Percentiles rank a stretch among this genome's conserved stretches.
phyloP scores from a whole-genome alignment of 1,140 invertebrate species.

The Drosophila navojoa region DNA sequence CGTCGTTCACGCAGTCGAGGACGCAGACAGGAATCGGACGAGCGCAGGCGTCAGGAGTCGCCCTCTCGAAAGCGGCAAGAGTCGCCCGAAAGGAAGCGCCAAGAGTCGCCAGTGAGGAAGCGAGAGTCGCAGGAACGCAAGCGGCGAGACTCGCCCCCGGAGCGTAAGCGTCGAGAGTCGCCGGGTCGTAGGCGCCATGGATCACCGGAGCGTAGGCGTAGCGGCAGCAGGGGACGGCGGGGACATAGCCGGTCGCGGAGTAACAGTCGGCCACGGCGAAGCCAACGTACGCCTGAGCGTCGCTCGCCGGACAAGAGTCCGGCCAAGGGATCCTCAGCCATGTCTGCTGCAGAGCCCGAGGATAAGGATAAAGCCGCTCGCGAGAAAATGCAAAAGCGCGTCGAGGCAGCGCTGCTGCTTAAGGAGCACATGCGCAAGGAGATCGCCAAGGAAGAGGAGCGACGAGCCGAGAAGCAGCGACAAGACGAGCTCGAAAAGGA shows the following conservation, averaged over 20 bases:
- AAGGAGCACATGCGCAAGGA: slow-evolving; percentile 86
- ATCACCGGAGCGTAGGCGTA: slow-evolving; percentile 49
- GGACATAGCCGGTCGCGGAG: slow-evolving; percentile 48
- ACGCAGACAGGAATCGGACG: slow-evolving; percentile 54
- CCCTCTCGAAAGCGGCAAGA: slow-evolving; percentile 16
- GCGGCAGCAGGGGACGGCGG: slow-evolving; percentile 51
- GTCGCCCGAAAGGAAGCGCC: not conserved
- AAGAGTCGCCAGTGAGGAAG: slow-evolving; percentile 16
- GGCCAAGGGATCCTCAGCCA: slow-evolving; percentile 43
- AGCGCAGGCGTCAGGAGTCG: slow-evolving; percentile 32
- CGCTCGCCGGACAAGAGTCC: slow-evolving; percentile 47
- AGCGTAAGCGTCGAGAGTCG: slow-evolving; percentile 31
- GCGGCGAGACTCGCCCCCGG: slow-evolving; percentile 15
- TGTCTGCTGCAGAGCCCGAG: slow-evolving; percentile 37
- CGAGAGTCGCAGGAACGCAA: slow-evolving; percentile 22
- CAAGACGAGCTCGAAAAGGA: slow-evolving; percentile 78
- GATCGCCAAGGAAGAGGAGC: slow-evolving; percentile 83
- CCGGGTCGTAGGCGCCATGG: slow-evolving; percentile 39
- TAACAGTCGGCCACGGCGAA: slow-evolving; percentile 49
- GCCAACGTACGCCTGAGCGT: slow-evolving; percentile 31
- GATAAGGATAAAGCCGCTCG: slow-evolving; percentile 72
- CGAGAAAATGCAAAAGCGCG: slow-evolving; percentile 84
- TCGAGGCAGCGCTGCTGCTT: slow-evolving; percentile 84
- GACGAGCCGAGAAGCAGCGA: slow-evolving; percentile 81
- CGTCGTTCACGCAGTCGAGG: slow-evolving; percentile 62